A percentile compares a stretch with the other conserved stretches of the same genome.
Conservation (phyloP, 2,888 invertebrate genomes). For the Oxyscelio sp. region DNA sequence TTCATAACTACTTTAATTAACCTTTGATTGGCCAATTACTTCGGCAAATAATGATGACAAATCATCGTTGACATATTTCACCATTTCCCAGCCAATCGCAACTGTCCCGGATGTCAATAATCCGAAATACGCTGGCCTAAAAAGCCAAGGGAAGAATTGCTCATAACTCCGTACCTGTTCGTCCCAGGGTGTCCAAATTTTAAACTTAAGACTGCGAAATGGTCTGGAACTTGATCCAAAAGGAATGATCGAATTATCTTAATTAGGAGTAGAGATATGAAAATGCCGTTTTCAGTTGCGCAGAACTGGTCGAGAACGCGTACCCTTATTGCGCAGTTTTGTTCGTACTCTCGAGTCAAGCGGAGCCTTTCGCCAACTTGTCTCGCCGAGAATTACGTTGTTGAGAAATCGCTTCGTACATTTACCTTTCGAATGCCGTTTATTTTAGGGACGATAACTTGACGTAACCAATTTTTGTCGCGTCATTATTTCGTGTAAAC, state of each 20-base stretch:
- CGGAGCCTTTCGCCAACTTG: constrained; percentile 84
- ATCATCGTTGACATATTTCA: constrained; percentile 6
- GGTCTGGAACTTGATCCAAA: too few relatives aligned
- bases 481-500: constrained; percentile 42
- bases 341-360: constrained; percentile 87
- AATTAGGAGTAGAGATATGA: too few relatives aligned
- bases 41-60: constrained; percentile 16
- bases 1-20: not conserved
- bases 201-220: too few relatives aligned
- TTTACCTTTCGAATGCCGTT: constrained; percentile 70
- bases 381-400: constrained; percentile 53
- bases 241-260: too few relatives aligned
- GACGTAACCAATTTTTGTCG: constrained; percentile 50
- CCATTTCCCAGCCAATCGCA: constrained; percentile 19
- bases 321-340: constrained; percentile 86
- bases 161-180: too few relatives aligned
- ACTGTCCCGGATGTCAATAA: constrained; percentile 5
- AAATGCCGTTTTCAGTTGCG: too few relatives aligned
- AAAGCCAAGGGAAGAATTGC: too few relatives aligned
- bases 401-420: constrained; percentile 58
- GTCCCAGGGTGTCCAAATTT: too few relatives aligned
- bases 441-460: constrained; percentile 61
- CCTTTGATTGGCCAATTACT: not conserved
- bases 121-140: not conserved
- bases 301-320: too few relatives aligned